Conservation (phyloP, 2,888 invertebrate genomes). For the Steinernema hermaphroditum region DNA sequence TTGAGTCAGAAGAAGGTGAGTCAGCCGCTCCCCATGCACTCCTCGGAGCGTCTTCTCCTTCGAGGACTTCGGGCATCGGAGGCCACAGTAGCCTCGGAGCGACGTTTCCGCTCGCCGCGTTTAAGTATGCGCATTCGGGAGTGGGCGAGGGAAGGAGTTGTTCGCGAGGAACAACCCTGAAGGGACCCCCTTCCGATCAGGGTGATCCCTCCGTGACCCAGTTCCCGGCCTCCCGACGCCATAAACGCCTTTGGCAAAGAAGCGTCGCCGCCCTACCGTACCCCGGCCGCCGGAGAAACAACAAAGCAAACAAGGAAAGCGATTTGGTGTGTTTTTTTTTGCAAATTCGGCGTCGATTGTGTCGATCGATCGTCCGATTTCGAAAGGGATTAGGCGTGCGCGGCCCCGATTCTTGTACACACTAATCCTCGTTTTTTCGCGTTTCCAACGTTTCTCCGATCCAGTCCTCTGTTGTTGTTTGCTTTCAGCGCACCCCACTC, state of each 20-base stretch:
- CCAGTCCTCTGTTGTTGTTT: conserved; percentile 26
- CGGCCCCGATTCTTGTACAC: conserved; percentile 30
- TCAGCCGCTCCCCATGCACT: background rate
- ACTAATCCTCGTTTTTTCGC: conserved; percentile 25
- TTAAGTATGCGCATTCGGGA: conserved; percentile 28
- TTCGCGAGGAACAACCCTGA: conserved; percentile 10
- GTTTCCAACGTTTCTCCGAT: conserved; percentile 8
- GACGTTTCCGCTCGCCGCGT: conserved; percentile 18
- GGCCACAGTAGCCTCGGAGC: conserved; percentile 18
- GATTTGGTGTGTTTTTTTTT: conserved; percentile 1
- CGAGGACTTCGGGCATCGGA: too few species aligned
- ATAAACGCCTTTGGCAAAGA: too few species aligned
- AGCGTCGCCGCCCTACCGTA: too few species aligned
- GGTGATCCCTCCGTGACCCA: too few species aligned
- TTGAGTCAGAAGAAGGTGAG: conserved; percentile 1
- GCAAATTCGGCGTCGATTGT: too few species aligned
- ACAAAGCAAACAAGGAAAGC: conserved; percentile 26
- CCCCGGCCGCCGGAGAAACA: background rate
- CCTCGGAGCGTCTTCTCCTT: background rate
- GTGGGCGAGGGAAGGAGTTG: conserved; percentile 13
- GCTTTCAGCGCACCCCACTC: conserved; percentile 6
- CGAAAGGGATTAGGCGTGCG: conserved; percentile 20
- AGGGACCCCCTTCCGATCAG: too few species aligned
- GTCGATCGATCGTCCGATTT: conserved; percentile 19
- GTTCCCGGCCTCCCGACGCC: too few species aligned